These are phyloP conservation scores for Sylvilagus bachmani DNA, from an alignment of 2,113 vertebrate species.

Conservation along the genomic window DNA sequence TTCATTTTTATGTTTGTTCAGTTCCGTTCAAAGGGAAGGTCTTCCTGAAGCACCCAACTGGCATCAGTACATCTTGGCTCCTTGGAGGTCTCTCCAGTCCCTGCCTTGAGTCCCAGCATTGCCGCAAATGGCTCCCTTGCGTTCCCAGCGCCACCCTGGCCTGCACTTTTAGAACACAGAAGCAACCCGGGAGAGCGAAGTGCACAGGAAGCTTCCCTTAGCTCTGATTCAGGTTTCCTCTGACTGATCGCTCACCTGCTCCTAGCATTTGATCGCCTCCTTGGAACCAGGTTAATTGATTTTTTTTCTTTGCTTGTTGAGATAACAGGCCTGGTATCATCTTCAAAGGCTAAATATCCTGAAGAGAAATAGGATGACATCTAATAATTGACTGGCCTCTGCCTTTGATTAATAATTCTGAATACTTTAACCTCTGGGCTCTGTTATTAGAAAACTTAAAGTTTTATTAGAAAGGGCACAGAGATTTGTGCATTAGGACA, in stretches of 20 bases:
- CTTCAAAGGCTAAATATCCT: conserved; percentile 76
- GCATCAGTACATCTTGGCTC: neutral
- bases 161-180: neutral
- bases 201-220: conserved; percentile 30
- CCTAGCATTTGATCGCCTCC: conserved; percentile 72
- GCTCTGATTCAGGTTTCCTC: conserved; percentile 65
- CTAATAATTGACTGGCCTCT: conserved; percentile 80
- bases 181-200: neutral
- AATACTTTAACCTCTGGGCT: neutral
- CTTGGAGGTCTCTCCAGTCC: neutral
- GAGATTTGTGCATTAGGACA: neutral
- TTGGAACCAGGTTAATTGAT: conserved; percentile 80
- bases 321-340: conserved; percentile 36
- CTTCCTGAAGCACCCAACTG: neutral
- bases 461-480: conserved; percentile 47
- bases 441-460: conserved; percentile 49
- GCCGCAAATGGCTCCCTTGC: accelerated
- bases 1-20: neutral
- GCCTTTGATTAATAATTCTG: conserved; percentile 74
- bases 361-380: conserved; percentile 69
- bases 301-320: conserved; percentile 68
- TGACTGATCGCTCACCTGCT: conserved; percentile 72
- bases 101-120: neutral
- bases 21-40: neutral
- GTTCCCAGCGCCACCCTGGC: neutral